Evolutionary conservation across 2,888 invertebrate genomes (phyloP), one percentile per base, ranked within the genome.

Genomic region (Drosophila falleni): DNA sequence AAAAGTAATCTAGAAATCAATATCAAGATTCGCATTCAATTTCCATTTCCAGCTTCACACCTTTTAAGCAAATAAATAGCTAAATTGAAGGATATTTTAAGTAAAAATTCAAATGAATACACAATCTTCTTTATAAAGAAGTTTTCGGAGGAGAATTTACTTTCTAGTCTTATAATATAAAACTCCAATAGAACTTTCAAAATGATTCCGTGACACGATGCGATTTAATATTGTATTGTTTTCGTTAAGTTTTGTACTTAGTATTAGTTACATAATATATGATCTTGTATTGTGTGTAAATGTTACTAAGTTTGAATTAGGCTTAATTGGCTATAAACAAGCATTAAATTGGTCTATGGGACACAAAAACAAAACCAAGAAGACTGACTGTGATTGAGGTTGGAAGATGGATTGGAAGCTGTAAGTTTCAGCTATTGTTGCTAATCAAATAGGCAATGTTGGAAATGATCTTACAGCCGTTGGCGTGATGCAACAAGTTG

Each of bases 391-490:
- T 13, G 47, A 29, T 31, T 47, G n/a, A 3, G 16, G n/a, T 41
- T 23, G 23, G 23, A 23, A 23, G 23, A 2, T 19, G 19, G 42
- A 11, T 6, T 19, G 13, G 2, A 0, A 11, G 5, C 10, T 6
- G 8, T 49, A 37, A 63, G 9, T 56, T 47, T 84, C 71, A 89
- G 72, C 69, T 80, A 68, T 91, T 91, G 61, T 91, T 95, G 75
- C 94, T 94, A 53, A 96, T 94, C 71, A 96, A 93, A 92, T 95
- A 94, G 54, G 96, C 94, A 79, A 97, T 97, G 11, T 96, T 96
- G 69, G 95, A 94, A 78, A 97, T 96, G 69, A 97, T 96, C 89
- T 94, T 95, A 83, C 95, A 95, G 19, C 96, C 96, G 87, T 95
- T 95, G 61, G 95, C 95, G 89, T 96, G 95, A 88, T 96, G 95